phyloP scores from a whole-genome alignment of 1,140 invertebrate genomes.

The Eueides isabella region DNA sequence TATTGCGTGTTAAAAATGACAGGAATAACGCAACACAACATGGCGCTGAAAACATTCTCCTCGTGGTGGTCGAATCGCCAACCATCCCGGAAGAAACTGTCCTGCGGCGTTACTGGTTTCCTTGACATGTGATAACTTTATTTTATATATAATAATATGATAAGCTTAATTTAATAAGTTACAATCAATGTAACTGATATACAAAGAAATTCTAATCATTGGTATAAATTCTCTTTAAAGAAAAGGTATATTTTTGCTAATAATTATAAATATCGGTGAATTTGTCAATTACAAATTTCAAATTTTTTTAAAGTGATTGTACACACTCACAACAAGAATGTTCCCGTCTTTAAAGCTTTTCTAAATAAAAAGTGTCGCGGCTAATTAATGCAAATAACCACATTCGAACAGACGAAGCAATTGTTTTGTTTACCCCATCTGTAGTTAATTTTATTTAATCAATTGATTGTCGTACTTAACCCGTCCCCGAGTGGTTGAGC shows the following conservation, averaged over 20 bases:
- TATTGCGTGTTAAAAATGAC: neutral
- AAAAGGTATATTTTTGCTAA: no score
- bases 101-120: no score
- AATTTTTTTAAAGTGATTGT: no score
- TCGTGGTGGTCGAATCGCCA: neutral
- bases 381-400: conserved; percentile 30
- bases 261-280: no score
- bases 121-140: no score
- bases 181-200: no score
- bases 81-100: neutral
- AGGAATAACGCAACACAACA: no score
- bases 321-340: neutral
- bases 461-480: conserved; percentile 66
- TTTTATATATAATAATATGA: no score
- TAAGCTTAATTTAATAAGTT: no score
- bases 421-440: conserved; percentile 45
- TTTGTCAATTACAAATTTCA: no score
- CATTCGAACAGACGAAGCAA: conserved; percentile 23
- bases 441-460: conserved; percentile 59
- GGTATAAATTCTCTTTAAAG: no score
- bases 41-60: neutral
- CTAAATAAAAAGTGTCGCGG: neutral
- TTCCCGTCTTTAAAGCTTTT: neutral
- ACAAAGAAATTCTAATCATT: no score
- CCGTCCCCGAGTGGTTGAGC: conserved; percentile 48